Evolutionary conservation across 2,888 invertebrate genomes (phyloP).

Genomic region (Nemapogon koenigi): DNA sequence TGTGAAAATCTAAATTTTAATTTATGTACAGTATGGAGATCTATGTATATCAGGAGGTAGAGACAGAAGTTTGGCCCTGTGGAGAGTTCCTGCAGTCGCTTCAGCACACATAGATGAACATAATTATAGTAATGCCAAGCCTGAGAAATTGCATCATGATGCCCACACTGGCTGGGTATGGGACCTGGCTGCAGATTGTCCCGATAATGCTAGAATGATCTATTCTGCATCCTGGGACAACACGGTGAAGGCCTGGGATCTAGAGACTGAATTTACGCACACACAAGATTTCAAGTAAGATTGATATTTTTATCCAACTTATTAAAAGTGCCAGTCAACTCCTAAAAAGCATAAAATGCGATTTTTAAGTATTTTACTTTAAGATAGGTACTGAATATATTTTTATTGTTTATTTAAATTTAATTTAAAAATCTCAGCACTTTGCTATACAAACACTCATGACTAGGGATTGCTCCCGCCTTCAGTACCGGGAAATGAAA

Average conservation of each 20-base stretch:
- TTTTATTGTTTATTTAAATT: too few species aligned
- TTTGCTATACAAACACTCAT: too few species aligned
- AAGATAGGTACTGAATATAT: too few species aligned
- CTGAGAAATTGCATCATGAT: constrained; percentile 36
- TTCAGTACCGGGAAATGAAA: too few species aligned
- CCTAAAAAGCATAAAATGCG: too few species aligned
- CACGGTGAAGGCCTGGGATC: constrained; percentile 64
- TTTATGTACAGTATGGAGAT: constrained; percentile 50
- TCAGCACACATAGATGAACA: constrained; percentile 22
- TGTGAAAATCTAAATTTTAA: too few species aligned
- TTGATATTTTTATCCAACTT: too few species aligned
- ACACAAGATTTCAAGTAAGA: constrained; percentile 53
- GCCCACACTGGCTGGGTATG: constrained; percentile 72
- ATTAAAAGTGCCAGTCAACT: too few species aligned
- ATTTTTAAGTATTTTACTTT: too few species aligned
- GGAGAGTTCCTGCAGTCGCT: constrained; percentile 45
- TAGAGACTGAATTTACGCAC: constrained; percentile 43
- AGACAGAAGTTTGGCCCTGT: constrained; percentile 61
- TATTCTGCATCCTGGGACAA: constrained; percentile 70
- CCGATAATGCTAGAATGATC: constrained; percentile 41
- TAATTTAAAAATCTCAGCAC: too few species aligned
- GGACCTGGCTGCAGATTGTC: constrained; percentile 56
- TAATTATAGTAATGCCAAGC: constrained; percentile 28
- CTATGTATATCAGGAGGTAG: constrained; percentile 65
- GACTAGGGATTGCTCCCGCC: too few species aligned